A percentile compares a stretch with the other conserved stretches of the same genome.
Conservation (phyloP, 37 sponge, comb jelly and placozoan species). For the Diacarnus erythraeanus region DNA sequence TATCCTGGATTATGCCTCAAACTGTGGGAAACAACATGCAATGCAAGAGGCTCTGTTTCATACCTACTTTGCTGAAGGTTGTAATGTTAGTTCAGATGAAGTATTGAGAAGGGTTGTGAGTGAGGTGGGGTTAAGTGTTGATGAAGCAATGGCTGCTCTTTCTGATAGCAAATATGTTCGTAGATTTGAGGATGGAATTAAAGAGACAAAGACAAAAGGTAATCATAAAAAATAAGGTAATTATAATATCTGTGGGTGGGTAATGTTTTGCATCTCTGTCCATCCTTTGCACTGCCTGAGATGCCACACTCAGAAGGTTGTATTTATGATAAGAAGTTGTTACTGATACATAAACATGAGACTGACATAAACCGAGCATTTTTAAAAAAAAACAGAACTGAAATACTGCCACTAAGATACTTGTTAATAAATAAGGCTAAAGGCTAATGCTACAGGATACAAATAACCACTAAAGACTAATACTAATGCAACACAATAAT, state of each 20-base stretch:
- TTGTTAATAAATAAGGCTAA: no score
- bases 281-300: no score
- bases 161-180: background rate
- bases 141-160: conserved; percentile 24
- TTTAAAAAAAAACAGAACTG: no score
- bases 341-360: no score
- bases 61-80: conserved; percentile 56
- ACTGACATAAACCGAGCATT: no score
- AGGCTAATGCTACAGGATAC: no score
- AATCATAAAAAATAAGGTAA: conserved; percentile 7
- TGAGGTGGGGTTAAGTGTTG: conserved; percentile 45
- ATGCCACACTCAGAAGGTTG: no score
- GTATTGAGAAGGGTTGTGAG: conserved; percentile 27
- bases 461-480: no score
- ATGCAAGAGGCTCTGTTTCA: conserved; percentile 55
- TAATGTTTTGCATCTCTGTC: no score
- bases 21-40: conserved; percentile 62
- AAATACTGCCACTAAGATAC: no score
- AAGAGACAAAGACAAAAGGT: conserved; percentile 44
- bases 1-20: conserved; percentile 56
- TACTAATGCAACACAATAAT: no score
- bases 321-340: no score
- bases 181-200: conserved; percentile 46
- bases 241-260: background rate
- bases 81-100: conserved; percentile 34